A percentile compares a stretch with the other conserved stretches of the same genome.
Evolutionary conservation across 2,797 vertebrate species (phyloP).

Genomic region (Eospalax fontanierii): DNA sequence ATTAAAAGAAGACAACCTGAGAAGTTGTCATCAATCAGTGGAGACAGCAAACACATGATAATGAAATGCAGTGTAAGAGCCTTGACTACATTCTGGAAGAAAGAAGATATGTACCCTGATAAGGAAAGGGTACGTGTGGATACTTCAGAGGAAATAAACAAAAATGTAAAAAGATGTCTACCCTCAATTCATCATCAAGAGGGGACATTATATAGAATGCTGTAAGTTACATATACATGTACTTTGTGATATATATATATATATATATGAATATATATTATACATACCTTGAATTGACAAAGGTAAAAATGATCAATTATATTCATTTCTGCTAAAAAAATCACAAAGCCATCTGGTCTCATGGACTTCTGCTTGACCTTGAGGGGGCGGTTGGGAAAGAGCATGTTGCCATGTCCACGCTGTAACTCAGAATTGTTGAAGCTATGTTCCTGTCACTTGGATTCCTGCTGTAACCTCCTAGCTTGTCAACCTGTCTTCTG

Average conservation of each 20-base stretch:
- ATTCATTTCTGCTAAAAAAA: neutral
- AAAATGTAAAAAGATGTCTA: slow-evolving; percentile 13
- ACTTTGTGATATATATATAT: neutral
- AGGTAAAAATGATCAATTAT: neutral
- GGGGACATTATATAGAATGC: neutral
- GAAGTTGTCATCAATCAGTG: slow-evolving; percentile 25
- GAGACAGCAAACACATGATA: neutral
- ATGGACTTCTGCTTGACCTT: neutral
- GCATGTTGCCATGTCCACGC: neutral
- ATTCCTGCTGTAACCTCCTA: neutral
- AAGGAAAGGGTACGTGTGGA: neutral
- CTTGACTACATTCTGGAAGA: neutral
- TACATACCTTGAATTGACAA: neutral
- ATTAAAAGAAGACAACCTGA: slow-evolving; percentile 34
- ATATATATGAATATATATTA: neutral
- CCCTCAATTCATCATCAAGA: slow-evolving; percentile 39
- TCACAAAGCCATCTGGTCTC: neutral
- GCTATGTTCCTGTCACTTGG: neutral
- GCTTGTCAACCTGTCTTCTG: neutral
- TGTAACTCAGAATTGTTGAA: neutral
- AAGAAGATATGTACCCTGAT: neutral
- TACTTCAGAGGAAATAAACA: slow-evolving; percentile 53
- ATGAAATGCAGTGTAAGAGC: neutral
- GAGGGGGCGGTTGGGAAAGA: too few species aligned
- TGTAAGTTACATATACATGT: neutral